A percentile compares a stretch with the other conserved stretches of the same genome.
phyloP scores from a whole-genome alignment of 2,113 vertebrate species.

The Eulemur macaco region DNA sequence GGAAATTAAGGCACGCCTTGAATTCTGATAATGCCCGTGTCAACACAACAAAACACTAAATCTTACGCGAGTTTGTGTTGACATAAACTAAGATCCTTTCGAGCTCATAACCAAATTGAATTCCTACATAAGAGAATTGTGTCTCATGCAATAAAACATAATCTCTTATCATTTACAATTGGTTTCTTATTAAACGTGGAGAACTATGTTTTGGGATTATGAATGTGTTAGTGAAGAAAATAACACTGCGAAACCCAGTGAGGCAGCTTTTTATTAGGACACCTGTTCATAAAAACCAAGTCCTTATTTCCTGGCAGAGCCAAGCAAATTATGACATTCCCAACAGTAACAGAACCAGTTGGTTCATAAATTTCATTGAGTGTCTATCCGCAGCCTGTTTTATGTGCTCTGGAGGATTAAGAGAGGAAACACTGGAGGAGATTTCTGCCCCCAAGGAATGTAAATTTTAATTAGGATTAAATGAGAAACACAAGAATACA shows the following conservation, averaged over 20 bases:
- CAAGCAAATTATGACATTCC: not conserved
- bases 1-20: not conserved
- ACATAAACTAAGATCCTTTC: not conserved
- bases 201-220: conserved; percentile 36
- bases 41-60: not conserved
- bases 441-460: not conserved
- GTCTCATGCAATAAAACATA: conserved; percentile 9
- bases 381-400: not conserved
- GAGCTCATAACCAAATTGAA: not conserved
- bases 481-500: not conserved
- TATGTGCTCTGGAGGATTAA: not conserved
- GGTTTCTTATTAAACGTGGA: conserved; percentile 48
- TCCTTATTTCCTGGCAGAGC: conserved; percentile 41
- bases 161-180: conserved; percentile 34
- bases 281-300: conserved; percentile 22
- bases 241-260: not conserved
- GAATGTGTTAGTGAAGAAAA: conserved; percentile 34
- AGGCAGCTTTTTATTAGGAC: conserved; percentile 42
- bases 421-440: not conserved
- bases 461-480: conserved; percentile 40
- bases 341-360: not conserved
- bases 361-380: conserved; percentile 12
- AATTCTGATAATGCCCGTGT: not conserved
- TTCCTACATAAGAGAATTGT: conserved; percentile 23
- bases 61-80: not conserved